These are phyloP conservation scores for Oreochromis aureus DNA, from an alignment of 2,113 vertebrate genomes.

Conservation along the genomic window DNA sequence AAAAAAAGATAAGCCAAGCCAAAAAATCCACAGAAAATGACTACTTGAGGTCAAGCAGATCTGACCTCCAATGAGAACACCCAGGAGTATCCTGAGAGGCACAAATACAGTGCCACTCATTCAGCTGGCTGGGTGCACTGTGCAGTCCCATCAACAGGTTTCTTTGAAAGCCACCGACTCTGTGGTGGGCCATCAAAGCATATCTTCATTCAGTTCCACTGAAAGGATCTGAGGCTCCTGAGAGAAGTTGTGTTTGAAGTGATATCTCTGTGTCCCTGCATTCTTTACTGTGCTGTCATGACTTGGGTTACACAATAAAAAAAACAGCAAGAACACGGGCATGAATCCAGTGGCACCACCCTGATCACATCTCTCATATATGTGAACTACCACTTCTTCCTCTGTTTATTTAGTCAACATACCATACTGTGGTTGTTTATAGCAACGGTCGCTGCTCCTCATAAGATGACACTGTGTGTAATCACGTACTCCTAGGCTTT, in stretches of 20 bases:
- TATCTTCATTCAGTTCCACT: constrained; percentile 57
- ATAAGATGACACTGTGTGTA: neutral
- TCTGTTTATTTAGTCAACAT: neutral
- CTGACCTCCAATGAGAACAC: constrained; percentile 35
- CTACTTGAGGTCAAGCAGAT: constrained; percentile 45
- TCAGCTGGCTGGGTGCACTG: constrained; percentile 30
- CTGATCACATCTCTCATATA: neutral
- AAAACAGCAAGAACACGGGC: constrained; percentile 6
- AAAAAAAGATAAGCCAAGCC: neutral
- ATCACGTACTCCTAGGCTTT: neutral
- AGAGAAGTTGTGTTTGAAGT: constrained; percentile 64
- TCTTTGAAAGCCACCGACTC: constrained; percentile 57
- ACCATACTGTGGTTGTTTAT: constrained; percentile 8
- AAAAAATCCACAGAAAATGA: constrained; percentile 17
- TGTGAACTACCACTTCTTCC: neutral
- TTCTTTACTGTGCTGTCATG: constrained; percentile 57
- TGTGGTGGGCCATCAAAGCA: constrained; percentile 68
- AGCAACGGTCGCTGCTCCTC: neutral
- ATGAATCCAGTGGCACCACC: constrained; percentile 9
- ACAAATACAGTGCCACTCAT: constrained; percentile 37
- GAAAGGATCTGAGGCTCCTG: constrained; percentile 56
- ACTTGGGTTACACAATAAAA: constrained; percentile 53
- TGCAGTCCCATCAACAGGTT: constrained; percentile 47
- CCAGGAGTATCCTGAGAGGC: constrained; percentile 13
- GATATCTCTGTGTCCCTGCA: constrained; percentile 64